Evolutionary conservation across 2,113 vertebrate genomes (phyloP).

Genomic region (Orthonyx spaldingii): DNA sequence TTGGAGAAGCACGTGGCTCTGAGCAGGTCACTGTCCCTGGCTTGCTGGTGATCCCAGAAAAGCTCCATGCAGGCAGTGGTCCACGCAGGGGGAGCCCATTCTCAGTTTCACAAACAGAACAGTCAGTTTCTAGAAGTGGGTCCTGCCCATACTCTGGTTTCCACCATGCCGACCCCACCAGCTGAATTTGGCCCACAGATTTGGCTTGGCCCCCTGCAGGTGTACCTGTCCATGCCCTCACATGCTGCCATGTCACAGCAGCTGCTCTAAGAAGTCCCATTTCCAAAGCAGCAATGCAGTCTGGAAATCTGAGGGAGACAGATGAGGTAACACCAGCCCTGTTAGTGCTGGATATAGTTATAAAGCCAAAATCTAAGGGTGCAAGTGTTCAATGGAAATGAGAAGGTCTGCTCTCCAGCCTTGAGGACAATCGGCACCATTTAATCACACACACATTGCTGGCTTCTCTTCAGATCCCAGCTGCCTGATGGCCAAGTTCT

Average conservation of each 20-base stretch:
- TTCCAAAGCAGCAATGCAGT: not conserved
- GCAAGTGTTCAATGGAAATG: not conserved
- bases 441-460: not conserved
- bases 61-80: not conserved
- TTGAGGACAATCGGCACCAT: not conserved
- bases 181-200: not conserved
- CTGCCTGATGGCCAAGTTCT: not conserved
- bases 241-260: not conserved
- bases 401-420: not conserved
- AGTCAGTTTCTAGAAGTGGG: not conserved
- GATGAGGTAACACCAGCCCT: not conserved
- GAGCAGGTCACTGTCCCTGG: not conserved
- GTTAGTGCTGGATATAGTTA: not conserved
- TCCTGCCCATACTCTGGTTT: not conserved
- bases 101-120: not conserved
- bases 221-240: not conserved
- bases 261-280: not conserved
- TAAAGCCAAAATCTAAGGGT: not conserved
- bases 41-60: accelerated
- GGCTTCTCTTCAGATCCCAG: not conserved
- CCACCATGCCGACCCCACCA: not conserved
- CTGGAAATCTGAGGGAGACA: not conserved
- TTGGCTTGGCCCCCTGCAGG: not conserved
- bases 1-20: not conserved
- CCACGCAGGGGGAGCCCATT: accelerated